Evolutionary conservation across 2,797 vertebrate genomes (phyloP), one percentile per base, ranked within the genome.

Genomic region (Neosilurus hyrtlii): DNA sequence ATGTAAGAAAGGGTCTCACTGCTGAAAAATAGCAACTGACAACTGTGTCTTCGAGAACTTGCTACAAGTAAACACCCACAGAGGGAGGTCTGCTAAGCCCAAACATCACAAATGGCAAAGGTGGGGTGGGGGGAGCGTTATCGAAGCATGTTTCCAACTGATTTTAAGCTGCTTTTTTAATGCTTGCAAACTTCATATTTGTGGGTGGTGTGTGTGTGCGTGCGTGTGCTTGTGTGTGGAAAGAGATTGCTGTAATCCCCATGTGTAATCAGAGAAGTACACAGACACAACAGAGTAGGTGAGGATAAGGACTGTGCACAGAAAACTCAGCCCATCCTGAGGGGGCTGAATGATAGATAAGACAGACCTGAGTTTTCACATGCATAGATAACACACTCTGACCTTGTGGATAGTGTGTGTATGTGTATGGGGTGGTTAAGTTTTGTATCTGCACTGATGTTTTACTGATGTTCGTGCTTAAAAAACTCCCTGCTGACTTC

Each of bases 211-310:
- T 59, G 56, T 59, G 56, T 59, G 56, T 59, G 56, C 15, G 56
- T 83, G 81, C 71, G 73, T 81, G 81, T 66, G 80, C 68, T 66
- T 72, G 70, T 88, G 24, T 77, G 65, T 71, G 91, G 92, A 93
- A 93, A 90, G 90, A 88, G 93, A 93, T 94, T 95, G 92, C 88
- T 61, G 91, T 94, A 94, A 95, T 94, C 92, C 91, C 88, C n/a
- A 85, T 90, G 89, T 92, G 91, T 94, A 94, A 94, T 91, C 91
- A 89, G 88, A 79, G 70, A 89, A 89, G 88, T 78, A 78, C 75
- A 93, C 92, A 95, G 89, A 90, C 88, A 84, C 92, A 88, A 92
- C 91, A 85, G 91, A 91, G 87, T 92, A 86, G 82, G 81, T 85
- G 79, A 85, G 86, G 80, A 85, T 85, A 85, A 87, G 81, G 80